Percentiles rank a stretch among this genome's conserved stretches.
Evolutionary conservation across 2,888 invertebrate genomes (phyloP).

Genomic region (Ophioninae sp.): DNA sequence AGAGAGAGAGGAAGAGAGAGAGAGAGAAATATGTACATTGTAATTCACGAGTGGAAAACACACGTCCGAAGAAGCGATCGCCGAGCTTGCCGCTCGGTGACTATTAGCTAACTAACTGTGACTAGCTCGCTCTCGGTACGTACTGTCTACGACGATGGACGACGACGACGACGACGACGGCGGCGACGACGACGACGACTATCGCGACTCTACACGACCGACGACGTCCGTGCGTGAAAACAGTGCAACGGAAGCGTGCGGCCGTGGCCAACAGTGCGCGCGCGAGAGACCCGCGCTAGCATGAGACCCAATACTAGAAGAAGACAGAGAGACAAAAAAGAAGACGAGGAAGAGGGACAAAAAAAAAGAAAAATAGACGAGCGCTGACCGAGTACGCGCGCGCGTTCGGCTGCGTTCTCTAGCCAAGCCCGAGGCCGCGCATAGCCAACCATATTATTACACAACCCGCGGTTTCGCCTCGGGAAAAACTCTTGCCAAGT

Average conservation of each 20-base stretch:
- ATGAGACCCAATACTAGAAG: slow-evolving; percentile 35
- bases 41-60: slow-evolving; percentile 28
- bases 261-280: slow-evolving; percentile 47
- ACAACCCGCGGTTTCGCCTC: slow-evolving; percentile 56
- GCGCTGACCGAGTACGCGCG: slow-evolving; percentile 30
- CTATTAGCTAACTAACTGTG: slow-evolving; percentile 58
- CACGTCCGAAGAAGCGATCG: slow-evolving; percentile 23
- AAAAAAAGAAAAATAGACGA: background rate
- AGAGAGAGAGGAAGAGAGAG: slow-evolving; percentile 10
- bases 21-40: slow-evolving; percentile 4
- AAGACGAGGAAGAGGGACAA: slow-evolving; percentile 1
- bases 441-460: slow-evolving; percentile 47
- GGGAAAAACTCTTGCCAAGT: slow-evolving; percentile 62
- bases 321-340: slow-evolving; percentile 1
- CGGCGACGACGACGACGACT: slow-evolving; percentile 12
- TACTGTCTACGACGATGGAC: slow-evolving; percentile 57
- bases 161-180: slow-evolving; percentile 39
- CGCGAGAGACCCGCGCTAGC: slow-evolving; percentile 31
- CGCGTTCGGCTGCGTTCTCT: slow-evolving; percentile 41
- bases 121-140: slow-evolving; percentile 51
- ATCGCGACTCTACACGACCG: slow-evolving; percentile 36
- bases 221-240: slow-evolving; percentile 56
- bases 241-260: slow-evolving; percentile 40
- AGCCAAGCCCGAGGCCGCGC: slow-evolving; percentile 55
- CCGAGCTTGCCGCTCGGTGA: slow-evolving; percentile 53